A percentile compares a stretch with the other conserved stretches of the same genome.
Conservation (phyloP, 2,888 invertebrate species). For the Galeruca laticollis region DNA sequence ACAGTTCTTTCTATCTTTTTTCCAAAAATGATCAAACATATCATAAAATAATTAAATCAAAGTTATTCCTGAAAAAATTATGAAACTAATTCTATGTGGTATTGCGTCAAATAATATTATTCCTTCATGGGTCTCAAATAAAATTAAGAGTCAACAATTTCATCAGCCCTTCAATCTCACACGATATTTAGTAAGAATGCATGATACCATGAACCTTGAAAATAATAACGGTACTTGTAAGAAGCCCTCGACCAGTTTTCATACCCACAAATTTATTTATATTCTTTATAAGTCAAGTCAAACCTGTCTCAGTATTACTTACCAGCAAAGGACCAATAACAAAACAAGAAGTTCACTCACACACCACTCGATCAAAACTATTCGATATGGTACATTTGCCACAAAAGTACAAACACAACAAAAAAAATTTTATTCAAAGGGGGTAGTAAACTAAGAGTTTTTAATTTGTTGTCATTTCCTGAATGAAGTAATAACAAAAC, state of each 20-base stretch:
- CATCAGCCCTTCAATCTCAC: too few relatives aligned
- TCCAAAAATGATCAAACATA: too few relatives aligned
- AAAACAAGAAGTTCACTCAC: constrained; percentile 22
- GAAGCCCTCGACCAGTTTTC: background rate
- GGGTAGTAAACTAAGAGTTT: constrained; percentile 21
- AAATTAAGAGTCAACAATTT: too few relatives aligned
- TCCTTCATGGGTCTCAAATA: too few relatives aligned
- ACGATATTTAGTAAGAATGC: too few relatives aligned
- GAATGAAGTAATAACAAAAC: constrained; percentile 22
- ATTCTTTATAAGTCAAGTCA: constrained; percentile 19
- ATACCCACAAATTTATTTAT: background rate
- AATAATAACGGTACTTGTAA: background rate
- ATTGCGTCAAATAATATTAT: too few relatives aligned
- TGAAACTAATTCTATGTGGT: too few relatives aligned
- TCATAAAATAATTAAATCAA: too few relatives aligned
- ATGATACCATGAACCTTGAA: background rate
- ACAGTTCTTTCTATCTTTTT: too few relatives aligned
- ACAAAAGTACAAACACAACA: constrained; percentile 16
- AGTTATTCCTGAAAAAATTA: too few relatives aligned
- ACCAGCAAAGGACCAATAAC: constrained; percentile 27
- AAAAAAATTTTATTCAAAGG: constrained; percentile 5
- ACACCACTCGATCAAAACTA: constrained; percentile 16
- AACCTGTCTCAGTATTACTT: constrained; percentile 35
- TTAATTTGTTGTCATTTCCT: constrained; percentile 30
- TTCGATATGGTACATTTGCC: constrained; percentile 19